Conservation (phyloP, 2,888 invertebrate species). For the Drosophila neonasuta region DNA sequence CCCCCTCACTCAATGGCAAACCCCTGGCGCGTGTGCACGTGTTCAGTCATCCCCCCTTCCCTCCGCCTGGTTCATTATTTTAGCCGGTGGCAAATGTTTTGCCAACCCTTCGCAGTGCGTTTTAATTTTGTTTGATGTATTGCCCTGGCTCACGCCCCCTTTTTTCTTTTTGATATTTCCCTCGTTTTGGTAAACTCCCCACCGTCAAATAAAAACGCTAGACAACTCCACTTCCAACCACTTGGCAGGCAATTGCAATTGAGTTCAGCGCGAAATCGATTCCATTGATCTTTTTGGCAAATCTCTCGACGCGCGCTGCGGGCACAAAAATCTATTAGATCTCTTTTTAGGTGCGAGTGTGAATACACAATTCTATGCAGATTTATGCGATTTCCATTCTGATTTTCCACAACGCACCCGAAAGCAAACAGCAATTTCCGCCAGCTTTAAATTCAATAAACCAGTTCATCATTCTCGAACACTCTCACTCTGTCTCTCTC, state of each 20-base stretch:
- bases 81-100: constrained; percentile 54
- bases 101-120: constrained; percentile 55
- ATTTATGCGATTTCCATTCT: constrained; percentile 65
- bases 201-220: not conserved
- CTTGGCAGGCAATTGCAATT: constrained; percentile 29
- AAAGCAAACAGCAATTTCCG: constrained; percentile 44
- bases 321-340: constrained; percentile 17
- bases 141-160: constrained; percentile 16
- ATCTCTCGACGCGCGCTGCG: constrained; percentile 15
- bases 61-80: constrained; percentile 62
- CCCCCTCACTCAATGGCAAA: not conserved
- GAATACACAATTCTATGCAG: constrained; percentile 59
- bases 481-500: not conserved
- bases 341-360: not conserved
- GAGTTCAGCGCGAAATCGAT: constrained; percentile 22
- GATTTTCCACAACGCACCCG: constrained; percentile 37
- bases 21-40: constrained; percentile 53
- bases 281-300: constrained; percentile 33
- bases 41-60: constrained; percentile 36
- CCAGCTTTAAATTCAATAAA: constrained; percentile 54
- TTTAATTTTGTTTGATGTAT: constrained; percentile 77
- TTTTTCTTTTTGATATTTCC: too few relatives aligned
- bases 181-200: not conserved
- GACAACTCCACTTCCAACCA: constrained; percentile 7
- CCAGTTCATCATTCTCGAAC: constrained; percentile 35